Evolutionary conservation across 2,797 vertebrate species (phyloP).

Genomic region (Okamejei kenojei): DNA sequence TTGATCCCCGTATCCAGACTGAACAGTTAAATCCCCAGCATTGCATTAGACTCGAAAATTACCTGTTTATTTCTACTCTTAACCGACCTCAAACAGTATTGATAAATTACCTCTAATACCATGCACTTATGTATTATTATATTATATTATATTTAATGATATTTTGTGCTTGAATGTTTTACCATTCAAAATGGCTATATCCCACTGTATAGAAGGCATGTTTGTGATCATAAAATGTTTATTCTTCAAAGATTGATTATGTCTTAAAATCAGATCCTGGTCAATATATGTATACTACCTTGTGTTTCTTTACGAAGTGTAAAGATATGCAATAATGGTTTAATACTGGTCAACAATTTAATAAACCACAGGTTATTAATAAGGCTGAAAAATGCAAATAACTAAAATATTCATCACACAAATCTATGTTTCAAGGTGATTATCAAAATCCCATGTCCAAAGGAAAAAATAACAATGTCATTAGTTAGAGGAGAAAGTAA

Average conservation of each 20-base stretch:
- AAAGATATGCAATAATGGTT: not conserved
- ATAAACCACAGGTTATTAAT: conserved; percentile 1
- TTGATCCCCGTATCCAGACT: too few species aligned
- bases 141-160: too few species aligned
- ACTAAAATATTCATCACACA: not conserved
- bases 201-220: not conserved
- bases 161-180: not conserved
- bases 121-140: too few species aligned
- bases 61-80: too few species aligned
- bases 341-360: not conserved
- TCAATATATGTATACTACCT: not conserved
- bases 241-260: not conserved
- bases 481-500: not conserved
- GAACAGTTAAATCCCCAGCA: too few species aligned
- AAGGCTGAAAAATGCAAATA: not conserved
- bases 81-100: too few species aligned
- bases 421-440: not conserved
- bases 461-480: not conserved
- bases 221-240: conserved; percentile 26
- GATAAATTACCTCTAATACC: too few species aligned
- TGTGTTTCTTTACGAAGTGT: not conserved
- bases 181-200: not conserved
- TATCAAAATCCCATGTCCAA: not conserved
- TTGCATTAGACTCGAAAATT: too few species aligned
- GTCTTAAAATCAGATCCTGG: not conserved